Evolutionary conservation across 2,797 vertebrate genomes (phyloP).

Genomic region (Xenentodon cancila): DNA sequence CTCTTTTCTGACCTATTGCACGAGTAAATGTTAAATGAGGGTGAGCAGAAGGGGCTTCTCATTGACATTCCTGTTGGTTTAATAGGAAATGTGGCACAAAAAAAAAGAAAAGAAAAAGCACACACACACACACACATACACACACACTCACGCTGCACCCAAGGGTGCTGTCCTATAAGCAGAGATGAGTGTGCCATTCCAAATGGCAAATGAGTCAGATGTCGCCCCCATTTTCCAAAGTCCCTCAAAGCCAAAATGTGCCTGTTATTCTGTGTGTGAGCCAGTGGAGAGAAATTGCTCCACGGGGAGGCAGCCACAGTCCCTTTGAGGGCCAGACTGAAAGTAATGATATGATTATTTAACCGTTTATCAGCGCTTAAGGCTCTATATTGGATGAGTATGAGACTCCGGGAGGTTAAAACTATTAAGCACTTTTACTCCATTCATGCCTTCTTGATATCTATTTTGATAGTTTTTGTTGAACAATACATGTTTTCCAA

Average conservation of each 20-base stretch:
- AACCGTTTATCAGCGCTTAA: constrained; percentile 4
- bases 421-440: neutral
- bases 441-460: neutral
- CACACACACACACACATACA: too few relatives aligned
- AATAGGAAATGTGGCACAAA: constrained; percentile 63
- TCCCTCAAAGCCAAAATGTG: constrained; percentile 64
- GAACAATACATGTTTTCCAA: neutral
- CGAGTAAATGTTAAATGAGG: constrained; percentile 79
- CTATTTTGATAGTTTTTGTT: neutral
- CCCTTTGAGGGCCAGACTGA: constrained; percentile 38
- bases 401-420: neutral
- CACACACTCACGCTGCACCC: constrained; percentile 56
- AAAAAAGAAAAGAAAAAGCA: constrained; percentile 19
- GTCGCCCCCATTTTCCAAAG: constrained; percentile 56
- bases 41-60: constrained; percentile 69
- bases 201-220: constrained; percentile 75
- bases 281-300: constrained; percentile 57
- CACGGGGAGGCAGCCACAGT: constrained; percentile 29
- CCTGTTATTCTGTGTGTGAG: constrained; percentile 55
- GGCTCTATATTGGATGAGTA: neutral
- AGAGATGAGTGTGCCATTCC: constrained; percentile 60
- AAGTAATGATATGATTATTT: constrained; percentile 49
- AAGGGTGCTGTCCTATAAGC: constrained; percentile 80
- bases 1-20: constrained; percentile 85
- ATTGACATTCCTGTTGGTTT: constrained; percentile 79